These are phyloP conservation scores for Nasua narica DNA, from an alignment of 2,797 vertebrate species.

Conservation along the genomic window DNA sequence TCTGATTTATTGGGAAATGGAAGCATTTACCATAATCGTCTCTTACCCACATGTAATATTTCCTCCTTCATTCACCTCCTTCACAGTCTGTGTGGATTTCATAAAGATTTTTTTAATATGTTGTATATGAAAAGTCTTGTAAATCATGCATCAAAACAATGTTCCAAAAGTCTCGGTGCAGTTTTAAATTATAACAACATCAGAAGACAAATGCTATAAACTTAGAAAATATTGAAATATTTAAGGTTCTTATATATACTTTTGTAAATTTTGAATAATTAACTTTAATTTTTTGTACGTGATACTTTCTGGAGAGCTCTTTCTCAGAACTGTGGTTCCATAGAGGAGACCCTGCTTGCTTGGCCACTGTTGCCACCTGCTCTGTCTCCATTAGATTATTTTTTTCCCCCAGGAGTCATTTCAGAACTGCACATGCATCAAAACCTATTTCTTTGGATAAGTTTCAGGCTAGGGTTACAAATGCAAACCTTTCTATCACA, in stretches of 20 bases:
- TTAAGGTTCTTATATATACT: neutral
- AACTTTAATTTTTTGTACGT: neutral
- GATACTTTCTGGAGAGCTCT: neutral
- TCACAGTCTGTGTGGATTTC: neutral
- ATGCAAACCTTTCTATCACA: neutral
- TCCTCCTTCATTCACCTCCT: neutral
- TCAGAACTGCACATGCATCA: neutral
- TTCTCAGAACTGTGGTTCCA: neutral
- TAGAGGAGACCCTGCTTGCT: neutral
- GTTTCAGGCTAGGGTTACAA: neutral
- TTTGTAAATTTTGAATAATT: constrained; percentile 30
- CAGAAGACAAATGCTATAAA: neutral
- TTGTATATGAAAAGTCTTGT: neutral
- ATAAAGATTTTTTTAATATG: neutral
- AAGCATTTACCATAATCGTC: neutral
- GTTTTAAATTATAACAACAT: constrained; percentile 36
- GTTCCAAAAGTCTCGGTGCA: neutral
- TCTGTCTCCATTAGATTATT: neutral
- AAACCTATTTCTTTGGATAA: neutral
- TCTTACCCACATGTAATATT: neutral
- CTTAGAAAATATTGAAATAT: neutral
- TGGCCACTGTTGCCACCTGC: neutral
- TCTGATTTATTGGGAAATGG: neutral
- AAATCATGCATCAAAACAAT: constrained; percentile 2
- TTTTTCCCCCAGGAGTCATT: neutral